Base-by-base conservation (phyloP, 2,797 vertebrate species). In the Siniperca undulata region DNA sequence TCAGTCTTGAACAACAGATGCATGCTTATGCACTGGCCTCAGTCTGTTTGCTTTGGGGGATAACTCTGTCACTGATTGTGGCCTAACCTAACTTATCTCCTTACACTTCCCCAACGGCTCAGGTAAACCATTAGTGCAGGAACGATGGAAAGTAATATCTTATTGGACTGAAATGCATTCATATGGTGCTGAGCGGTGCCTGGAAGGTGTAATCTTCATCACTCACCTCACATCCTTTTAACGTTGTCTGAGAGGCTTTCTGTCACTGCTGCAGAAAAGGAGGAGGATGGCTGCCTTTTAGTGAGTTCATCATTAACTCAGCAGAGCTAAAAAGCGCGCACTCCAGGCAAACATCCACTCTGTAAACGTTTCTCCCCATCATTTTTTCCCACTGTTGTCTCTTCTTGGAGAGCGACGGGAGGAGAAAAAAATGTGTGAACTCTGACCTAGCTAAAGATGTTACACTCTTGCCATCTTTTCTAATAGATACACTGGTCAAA, bases 241-340 rank as follows among this genome's bases (percentile, higher is more conserved):
- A 38, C n/a, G 22, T 67, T 20, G 34, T 70, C 76, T 74, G 55
- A 75, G 74, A 85, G 70, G 79, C 50, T 76, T 64, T 86, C 59
- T 9, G 1, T 80, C 74, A 58, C 64, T 68, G 80, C 52, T 42
- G 38, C 34, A 30, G 68, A 74, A 55, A 40, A 64, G 66, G 80
- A 73, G 76, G 81, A 68, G 19, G 56, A 80, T 66, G 68, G 44
- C 53, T 72, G 67, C 59, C 74, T 88, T 82, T 82, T 78, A 77
- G 77, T 46, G 60, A 75, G 88, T 90, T 92, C 86, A 90, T 92
- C 85, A 91, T 93, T 90, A 93, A 93, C 91, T 72, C 67, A 5
- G 60, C 20, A 19, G 70, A 78, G 66, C 84, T 66, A 44, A 36
- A 36, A 36, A 82, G 67, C 77, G 74, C 53, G 30, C 40, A 52